phyloP scores from a whole-genome alignment of 2,888 invertebrate genomes.

The Drosophila recens region DNA sequence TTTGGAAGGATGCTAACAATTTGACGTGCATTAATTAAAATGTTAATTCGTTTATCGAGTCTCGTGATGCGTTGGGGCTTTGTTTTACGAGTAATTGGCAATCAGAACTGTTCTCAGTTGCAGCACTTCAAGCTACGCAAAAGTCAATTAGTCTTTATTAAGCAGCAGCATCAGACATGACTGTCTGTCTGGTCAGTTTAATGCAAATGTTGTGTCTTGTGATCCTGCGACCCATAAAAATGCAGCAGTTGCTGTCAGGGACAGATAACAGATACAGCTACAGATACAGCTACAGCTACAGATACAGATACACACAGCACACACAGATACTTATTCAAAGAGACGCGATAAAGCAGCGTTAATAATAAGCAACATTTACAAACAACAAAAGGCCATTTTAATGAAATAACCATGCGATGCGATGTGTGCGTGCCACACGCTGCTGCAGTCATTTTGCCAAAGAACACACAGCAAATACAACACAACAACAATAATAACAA shows the following conservation, averaged over 20 bases:
- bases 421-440: constrained; percentile 66
- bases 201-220: constrained; percentile 76
- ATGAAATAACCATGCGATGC: constrained; percentile 78
- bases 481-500: constrained; percentile 29
- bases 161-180: constrained; percentile 46
- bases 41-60: constrained; percentile 76
- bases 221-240: constrained; percentile 64
- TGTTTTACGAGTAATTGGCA: constrained; percentile 64
- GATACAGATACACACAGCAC: constrained; percentile 26
- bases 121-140: constrained; percentile 49
- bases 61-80: constrained; percentile 51
- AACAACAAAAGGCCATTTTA: constrained; percentile 81
- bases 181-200: constrained; percentile 53
- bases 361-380: constrained; percentile 81
- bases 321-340: constrained; percentile 46
- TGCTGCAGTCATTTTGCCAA: constrained; percentile 53
- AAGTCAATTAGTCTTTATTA: constrained; percentile 80
- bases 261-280: constrained; percentile 34
- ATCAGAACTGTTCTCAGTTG: constrained; percentile 55
- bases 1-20: constrained; percentile 39
- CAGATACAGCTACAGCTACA: constrained; percentile 30
- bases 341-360: constrained; percentile 70
- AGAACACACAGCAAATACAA: neutral
- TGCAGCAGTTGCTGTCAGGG: constrained; percentile 60
- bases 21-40: constrained; percentile 74